These are phyloP conservation scores for Machaerirhynchus nigripectus DNA, from an alignment of 2,113 vertebrate genomes.

Conservation along the genomic window DNA sequence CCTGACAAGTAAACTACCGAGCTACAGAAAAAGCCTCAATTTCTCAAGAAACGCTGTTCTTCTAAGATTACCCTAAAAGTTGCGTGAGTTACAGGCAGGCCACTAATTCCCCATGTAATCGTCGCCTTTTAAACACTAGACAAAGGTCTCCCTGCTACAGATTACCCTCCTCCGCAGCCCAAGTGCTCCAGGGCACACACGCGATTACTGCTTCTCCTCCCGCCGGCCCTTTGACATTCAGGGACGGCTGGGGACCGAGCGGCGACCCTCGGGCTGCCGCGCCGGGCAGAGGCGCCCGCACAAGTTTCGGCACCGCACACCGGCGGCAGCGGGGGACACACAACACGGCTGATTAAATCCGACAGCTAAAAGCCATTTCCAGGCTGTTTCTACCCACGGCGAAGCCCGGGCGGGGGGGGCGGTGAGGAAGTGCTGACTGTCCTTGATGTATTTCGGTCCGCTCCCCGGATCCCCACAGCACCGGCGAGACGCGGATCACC, in stretches of 20 bases:
- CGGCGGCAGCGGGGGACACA: not conserved
- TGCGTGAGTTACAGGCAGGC: not conserved
- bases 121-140: not conserved
- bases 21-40: not conserved
- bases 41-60: not conserved
- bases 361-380: not conserved
- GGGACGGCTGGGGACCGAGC: not conserved
- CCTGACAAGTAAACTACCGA: not conserved
- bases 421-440: not conserved
- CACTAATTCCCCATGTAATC: not conserved
- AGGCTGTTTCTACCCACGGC: not conserved
- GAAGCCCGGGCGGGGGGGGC: not conserved
- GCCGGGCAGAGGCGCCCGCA: not conserved
- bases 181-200: not conserved
- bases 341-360: not conserved
- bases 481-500: not conserved
- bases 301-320: not conserved
- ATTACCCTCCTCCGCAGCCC: constrained; percentile 46
- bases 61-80: not conserved
- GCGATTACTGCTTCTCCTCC: not conserved
- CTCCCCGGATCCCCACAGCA: not conserved
- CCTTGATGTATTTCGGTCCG: not conserved
- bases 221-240: not conserved
- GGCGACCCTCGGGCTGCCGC: not conserved
- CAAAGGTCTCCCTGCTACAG: constrained; percentile 26